A percentile compares a stretch with the other conserved stretches of the same genome.
Conservation (phyloP, 2,797 vertebrate genomes). For the Gila robusta region DNA sequence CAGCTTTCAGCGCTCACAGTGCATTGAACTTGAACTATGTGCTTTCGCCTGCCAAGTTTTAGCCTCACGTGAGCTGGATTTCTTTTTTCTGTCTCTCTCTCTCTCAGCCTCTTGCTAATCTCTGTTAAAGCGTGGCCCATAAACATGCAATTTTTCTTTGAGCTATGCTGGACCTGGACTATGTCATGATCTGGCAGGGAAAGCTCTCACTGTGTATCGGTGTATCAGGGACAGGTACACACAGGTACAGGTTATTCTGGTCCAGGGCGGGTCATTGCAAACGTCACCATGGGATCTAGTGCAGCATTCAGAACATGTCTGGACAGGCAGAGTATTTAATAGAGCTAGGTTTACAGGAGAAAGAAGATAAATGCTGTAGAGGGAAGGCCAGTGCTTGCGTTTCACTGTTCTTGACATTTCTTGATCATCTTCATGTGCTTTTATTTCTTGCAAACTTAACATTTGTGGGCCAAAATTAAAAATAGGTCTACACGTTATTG, state of each 20-base stretch:
- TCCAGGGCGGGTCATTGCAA: neutral
- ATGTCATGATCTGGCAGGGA: conserved; percentile 1
- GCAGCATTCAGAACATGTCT: conserved; percentile 24
- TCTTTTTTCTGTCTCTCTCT: neutral
- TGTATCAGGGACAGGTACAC: conserved; percentile 3
- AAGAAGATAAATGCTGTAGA: neutral
- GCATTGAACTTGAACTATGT: conserved; percentile 35
- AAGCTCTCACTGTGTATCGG: neutral
- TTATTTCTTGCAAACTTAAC: neutral
- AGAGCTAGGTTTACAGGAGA: neutral
- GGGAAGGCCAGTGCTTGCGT: neutral
- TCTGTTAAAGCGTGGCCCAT: neutral
- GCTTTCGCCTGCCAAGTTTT: conserved; percentile 30
- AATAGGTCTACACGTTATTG: neutral
- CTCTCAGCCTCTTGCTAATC: neutral
- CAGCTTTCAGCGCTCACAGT: conserved; percentile 37
- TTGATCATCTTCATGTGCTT: neutral
- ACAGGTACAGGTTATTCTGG: conserved; percentile 25
- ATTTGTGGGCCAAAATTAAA: neutral
- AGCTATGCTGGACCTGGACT: neutral
- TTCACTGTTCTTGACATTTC: neutral
- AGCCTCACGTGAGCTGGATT: conserved; percentile 37
- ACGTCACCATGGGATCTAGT: neutral
- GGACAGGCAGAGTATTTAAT: conserved; percentile 20
- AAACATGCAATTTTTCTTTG: conserved; percentile 6